Base-by-base conservation (phyloP, 2,113 vertebrate genomes). In the Fulmarus glacialis region DNA sequence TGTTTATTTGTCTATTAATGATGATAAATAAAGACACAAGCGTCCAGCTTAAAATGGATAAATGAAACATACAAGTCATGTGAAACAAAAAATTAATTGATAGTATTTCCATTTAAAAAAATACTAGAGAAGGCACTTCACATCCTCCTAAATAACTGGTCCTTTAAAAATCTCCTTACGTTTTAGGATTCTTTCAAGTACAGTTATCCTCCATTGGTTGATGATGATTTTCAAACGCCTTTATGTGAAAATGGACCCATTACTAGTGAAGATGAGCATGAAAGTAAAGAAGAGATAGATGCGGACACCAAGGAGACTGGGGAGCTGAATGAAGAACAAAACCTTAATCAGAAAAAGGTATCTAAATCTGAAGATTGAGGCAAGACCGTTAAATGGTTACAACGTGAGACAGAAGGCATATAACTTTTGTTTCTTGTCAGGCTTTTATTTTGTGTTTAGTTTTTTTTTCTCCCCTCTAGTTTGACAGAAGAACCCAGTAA, bases 161-260 rank as follows among this genome's bases (percentile, higher is more conserved):
- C 29, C 53, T 80, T 85, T 66, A 50, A 87, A 93, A 84, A 82
- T 89, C 52, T 68, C 26, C 38, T 95, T 96, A 47, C 82, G 27
- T 96, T 96, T 66, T 82, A 99, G 99, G 99, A 99, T 97, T 95
- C 98, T 66, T 99, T 99, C 97, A 99, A 99, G 89, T 99, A 99
- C 63, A 99, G 98, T 96, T 99, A 99, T 85, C 99, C 99, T n/a
- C 99, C 99, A 15, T 98, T 99, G 52, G 99, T 99, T 21, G 99
- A 99, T 43, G 99, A 99, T 90, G 99, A 99, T 91, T 99, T 99
- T 98, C 99, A 99, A 97, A 99, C 99, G 8, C 99, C 99, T 23
- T 95, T 99, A 73, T 98, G 98, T 98, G 99, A 99, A 97, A 99
- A 99, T 45, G 99, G 99, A 23, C 99, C 99, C 5, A 98, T 99